phyloP scores from a whole-genome alignment of 2,888 invertebrate species.

The Eudemis profundana region DNA sequence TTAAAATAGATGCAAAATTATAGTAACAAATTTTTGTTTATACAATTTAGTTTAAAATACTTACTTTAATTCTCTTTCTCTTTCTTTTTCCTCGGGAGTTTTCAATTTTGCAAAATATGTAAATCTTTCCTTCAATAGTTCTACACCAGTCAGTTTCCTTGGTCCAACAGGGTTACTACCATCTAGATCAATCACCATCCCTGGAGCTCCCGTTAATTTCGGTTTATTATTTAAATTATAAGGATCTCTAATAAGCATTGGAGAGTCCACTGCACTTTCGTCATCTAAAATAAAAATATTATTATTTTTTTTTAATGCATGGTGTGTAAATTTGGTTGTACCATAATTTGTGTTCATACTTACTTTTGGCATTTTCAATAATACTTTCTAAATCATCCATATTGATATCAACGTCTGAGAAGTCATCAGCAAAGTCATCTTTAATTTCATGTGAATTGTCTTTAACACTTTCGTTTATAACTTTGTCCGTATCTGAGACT shows the following conservation, averaged over 20 bases:
- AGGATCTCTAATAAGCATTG: conserved; percentile 55
- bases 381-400: conserved; percentile 72
- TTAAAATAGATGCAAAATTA: neutral
- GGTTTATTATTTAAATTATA: conserved; percentile 64
- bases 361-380: conserved; percentile 70
- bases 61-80: conserved; percentile 85
- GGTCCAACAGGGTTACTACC: conserved; percentile 53
- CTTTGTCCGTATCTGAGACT: conserved; percentile 23
- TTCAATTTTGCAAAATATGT: conserved; percentile 87
- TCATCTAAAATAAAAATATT: conserved; percentile 52
- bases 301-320: no score
- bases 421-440: conserved; percentile 54
- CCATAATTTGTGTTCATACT: conserved; percentile 50
- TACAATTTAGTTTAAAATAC: conserved; percentile 42
- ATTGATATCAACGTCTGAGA: conserved; percentile 71
- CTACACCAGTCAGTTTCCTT: conserved; percentile 85
- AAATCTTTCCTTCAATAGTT: conserved; percentile 89
- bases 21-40: neutral
- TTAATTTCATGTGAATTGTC: conserved; percentile 29
- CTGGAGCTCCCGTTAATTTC: conserved; percentile 81
- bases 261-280: conserved; percentile 51
- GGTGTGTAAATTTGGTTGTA: no score
- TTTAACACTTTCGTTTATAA: conserved; percentile 16
- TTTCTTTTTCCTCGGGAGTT: conserved; percentile 80
- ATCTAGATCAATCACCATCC: conserved; percentile 77